Base-by-base conservation (phyloP, 2,797 vertebrate species). In the Bovichtus variegatus region DNA sequence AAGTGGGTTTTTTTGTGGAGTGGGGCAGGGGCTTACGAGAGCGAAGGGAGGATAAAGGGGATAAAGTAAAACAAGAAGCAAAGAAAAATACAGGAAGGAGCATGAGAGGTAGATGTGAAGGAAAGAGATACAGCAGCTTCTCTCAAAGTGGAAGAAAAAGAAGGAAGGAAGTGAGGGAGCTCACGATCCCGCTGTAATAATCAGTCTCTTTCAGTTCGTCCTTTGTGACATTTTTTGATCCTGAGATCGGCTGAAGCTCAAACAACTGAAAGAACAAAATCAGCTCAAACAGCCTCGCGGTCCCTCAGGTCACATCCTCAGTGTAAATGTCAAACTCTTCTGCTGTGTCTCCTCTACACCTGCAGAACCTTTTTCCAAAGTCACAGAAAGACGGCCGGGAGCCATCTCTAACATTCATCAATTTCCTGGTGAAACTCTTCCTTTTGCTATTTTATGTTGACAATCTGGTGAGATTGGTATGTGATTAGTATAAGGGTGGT, bases 241-340 rank as follows among this genome's bases (percentile, higher is more conserved):
- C 12, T 34, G 25, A 36, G 55, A 74, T n/a, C 40, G 59, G 44
- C 67, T 25, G 63, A 69, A 80, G 50, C 46, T 79, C 43, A 36
- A 74, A 68, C 60, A 25, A 47, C 19, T 18, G 23, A 57, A 50
- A 53, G 53, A 47, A 58, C 12, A 65, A 38, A 68, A 63, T 71
- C 49, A 7, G 11, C 23, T 60, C 18, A 18, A 29, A 31, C 15
- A 2, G 23, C 15, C 44, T 16, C 6, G 36, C 1, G 19, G 4
- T 51, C 29, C 61, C 62, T 51, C n/a, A 12, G 55, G 65, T 72
- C 67, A 15, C 19, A 77, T 2, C 67, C 13, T 66, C 57, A 29
- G 15, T 41, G 36, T 21, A 49, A 73, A 79, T 50, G 55, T 66
- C 53, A 69, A 25, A 7, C 18, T 61, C 18, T 15, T 61, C 54